Conservation (phyloP, 1,140 invertebrate species). For the Whitmania pigra region DNA sequence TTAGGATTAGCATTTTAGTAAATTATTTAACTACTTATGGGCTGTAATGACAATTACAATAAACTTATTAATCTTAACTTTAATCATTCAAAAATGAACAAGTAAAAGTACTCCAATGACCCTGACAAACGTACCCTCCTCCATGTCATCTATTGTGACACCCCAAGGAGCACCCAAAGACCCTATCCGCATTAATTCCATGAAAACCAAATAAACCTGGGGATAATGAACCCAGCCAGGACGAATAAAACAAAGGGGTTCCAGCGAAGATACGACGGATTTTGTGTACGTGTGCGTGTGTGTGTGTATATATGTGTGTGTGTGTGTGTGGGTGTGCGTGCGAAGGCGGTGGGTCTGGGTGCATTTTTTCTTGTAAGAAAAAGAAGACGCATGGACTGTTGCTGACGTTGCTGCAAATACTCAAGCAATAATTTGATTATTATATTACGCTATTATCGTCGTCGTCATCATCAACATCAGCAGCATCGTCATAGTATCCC, state of each 20-base stretch:
- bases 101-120: neutral
- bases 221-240: neutral
- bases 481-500: too few relatives aligned
- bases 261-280: neutral
- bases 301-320: neutral
- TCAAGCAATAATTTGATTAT: too few relatives aligned
- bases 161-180: neutral
- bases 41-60: neutral
- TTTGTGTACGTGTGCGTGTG: neutral
- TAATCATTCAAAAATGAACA: neutral
- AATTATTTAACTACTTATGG: neutral
- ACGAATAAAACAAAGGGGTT: neutral
- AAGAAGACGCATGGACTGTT: too few relatives aligned
- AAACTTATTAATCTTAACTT: neutral
- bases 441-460: too few relatives aligned
- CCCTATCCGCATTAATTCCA: neutral
- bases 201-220: neutral
- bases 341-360: neutral
- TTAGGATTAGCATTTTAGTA: neutral
- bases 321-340: neutral
- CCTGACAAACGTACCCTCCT: neutral
- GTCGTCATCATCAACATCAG: too few relatives aligned
- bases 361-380: neutral
- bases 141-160: neutral
- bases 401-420: too few relatives aligned